phyloP scores from a whole-genome alignment of 2,113 vertebrate genomes.

The Phylloscopus trochilus region DNA sequence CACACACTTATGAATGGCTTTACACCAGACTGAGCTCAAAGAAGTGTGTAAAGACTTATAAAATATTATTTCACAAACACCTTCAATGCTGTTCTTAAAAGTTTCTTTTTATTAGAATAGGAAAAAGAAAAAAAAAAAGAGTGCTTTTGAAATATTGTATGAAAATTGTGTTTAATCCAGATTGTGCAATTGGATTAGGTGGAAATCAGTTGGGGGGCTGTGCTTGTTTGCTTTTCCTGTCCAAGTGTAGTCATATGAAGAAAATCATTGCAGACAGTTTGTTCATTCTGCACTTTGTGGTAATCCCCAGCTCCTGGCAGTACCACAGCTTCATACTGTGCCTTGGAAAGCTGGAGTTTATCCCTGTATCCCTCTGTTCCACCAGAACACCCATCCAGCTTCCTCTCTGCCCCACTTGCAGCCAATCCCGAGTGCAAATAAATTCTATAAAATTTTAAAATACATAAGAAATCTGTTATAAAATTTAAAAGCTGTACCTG shows the following conservation, averaged over 20 bases:
- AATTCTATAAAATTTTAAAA: neutral
- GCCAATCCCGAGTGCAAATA: neutral
- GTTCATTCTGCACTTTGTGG: neutral
- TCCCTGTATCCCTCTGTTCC: neutral
- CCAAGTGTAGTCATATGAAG: neutral
- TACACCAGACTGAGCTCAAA: neutral
- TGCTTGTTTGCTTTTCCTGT: neutral
- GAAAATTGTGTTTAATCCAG: neutral
- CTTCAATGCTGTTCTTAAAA: neutral
- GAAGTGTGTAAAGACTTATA: neutral
- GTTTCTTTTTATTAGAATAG: neutral
- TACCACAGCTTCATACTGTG: neutral
- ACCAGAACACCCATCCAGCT: neutral
- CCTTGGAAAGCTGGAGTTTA: neutral
- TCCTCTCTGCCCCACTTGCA: neutral
- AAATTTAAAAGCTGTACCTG: accelerated
- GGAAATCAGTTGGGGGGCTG: neutral
- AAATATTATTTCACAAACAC: neutral
- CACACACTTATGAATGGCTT: neutral
- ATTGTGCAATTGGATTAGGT: neutral
- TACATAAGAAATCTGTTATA: neutral
- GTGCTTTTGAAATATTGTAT: neutral
- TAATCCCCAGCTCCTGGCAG: neutral
- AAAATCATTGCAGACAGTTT: neutral
- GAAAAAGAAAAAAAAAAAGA: neutral